These are phyloP conservation scores for Pachyrhynchus sulphureomaculatus DNA, from an alignment of 1,140 invertebrate genomes.

Conservation along the genomic window DNA sequence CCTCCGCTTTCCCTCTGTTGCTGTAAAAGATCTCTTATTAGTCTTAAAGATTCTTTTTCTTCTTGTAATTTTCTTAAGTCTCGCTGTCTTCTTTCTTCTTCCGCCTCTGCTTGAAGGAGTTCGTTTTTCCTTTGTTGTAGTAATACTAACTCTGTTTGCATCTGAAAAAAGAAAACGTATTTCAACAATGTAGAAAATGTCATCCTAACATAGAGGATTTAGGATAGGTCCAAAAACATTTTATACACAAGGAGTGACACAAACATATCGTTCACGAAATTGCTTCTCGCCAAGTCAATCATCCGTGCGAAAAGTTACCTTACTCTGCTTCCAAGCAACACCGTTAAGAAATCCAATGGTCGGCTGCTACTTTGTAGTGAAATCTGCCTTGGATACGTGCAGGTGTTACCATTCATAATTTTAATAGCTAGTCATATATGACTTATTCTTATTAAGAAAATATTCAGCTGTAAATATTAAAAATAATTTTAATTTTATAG, in stretches of 20 bases:
- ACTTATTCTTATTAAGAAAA: too few species aligned
- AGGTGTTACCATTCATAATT: too few species aligned
- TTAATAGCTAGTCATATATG: too few species aligned
- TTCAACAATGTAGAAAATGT: too few species aligned
- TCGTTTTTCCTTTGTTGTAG: conserved; percentile 68
- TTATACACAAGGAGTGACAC: too few species aligned
- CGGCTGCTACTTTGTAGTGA: too few species aligned
- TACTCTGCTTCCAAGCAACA: neutral
- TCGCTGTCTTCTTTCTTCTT: conserved; percentile 63
- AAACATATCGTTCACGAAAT: too few species aligned
- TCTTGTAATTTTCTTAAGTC: conserved; percentile 60
- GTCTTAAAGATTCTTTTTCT: conserved; percentile 63
- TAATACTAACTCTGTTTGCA: conserved; percentile 75
- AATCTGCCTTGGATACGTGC: too few species aligned
- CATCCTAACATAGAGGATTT: too few species aligned
- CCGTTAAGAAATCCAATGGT: neutral
- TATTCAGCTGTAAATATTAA: too few species aligned
- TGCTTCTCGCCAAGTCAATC: neutral
- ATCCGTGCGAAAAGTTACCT: neutral
- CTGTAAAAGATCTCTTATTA: conserved; percentile 39
- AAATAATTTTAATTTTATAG: too few species aligned
- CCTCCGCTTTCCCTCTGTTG: conserved; percentile 25
- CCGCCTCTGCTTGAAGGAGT: conserved; percentile 65
- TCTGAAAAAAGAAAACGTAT: conserved; percentile 55
- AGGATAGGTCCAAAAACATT: neutral